Evolutionary conservation across 2,113 vertebrate genomes (phyloP), one percentile per base, ranked within the genome.

Genomic region (Mola mola): DNA sequence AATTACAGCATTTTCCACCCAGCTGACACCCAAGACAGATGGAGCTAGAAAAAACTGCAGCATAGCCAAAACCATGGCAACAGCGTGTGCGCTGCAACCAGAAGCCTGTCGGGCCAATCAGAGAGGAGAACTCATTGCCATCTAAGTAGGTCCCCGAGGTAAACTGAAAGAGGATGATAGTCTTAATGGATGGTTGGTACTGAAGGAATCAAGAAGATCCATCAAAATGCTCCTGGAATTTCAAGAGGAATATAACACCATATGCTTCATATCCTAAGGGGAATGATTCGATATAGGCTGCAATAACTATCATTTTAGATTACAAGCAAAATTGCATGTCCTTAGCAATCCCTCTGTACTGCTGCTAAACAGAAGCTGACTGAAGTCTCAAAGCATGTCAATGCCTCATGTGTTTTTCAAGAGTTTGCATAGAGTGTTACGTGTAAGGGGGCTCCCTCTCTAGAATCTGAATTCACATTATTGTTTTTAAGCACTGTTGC

Each of bases 51-150:
- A 66, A 80, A 58, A 71, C 78, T 77, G 78, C 75, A 58, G 78
- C 53, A n/a, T 65, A 70, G 69, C 52, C 42, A 60, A 75, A 82
- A 87, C 88, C 88, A 91, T 89, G 75, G 84, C 79, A 89, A 91
- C 88, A 78, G 72, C 38, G 52, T 50, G 52, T 24, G 63, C 29
- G 9, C 61, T 29, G 75, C 81, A 77, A 84, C 79, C 68, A 66
- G 70, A 82, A 75, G 57, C 63, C 44, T 65, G 72, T 69, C 60
- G 66, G 82, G 73, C 83, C 81, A 85, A 86, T 88, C 47, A 15
- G 58, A 61, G 34, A 47, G 28, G 40, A 33, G 78, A 72, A 51
- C 8, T 29, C 59, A 44, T 33, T 42, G 49, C 52, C 64, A 37
- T 80, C 74, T 72, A 75, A 81, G 80, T 64, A 52, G 68, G 57